A percentile compares a stretch with the other conserved stretches of the same genome.
These are phyloP conservation scores for Macrostomum cliftonense DNA, from an alignment of 2,888 invertebrate genomes.

Conservation along the genomic window DNA sequence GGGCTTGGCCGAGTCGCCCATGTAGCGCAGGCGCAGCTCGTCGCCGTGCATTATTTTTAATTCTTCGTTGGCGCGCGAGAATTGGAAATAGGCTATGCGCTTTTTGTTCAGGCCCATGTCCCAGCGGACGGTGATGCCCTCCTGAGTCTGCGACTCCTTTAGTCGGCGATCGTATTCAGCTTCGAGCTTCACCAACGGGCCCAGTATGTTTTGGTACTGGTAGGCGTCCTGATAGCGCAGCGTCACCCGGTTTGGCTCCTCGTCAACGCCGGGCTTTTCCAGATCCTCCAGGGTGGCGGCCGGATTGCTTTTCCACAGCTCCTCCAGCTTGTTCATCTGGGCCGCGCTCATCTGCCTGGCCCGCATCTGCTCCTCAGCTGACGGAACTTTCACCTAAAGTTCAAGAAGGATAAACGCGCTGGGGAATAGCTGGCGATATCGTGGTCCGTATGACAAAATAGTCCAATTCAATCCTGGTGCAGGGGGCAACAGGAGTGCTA, in stretches of 20 bases:
- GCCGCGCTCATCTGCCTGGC: conserved; percentile 88
- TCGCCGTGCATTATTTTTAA: conserved; percentile 99
- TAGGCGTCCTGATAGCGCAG: conserved; percentile 77
- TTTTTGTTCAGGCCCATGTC: conserved; percentile 94
- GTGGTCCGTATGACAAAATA: too few species aligned
- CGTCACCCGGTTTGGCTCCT: conserved; percentile 77
- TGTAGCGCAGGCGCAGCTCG: conserved; percentile 67
- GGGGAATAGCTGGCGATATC: too few species aligned
- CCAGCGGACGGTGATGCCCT: conserved; percentile 94
- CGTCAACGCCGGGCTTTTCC: conserved; percentile 90
- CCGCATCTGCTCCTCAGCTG: conserved; percentile 80
- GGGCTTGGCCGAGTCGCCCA: conserved; percentile 68
- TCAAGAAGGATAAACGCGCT: too few species aligned
- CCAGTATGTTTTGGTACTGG: conserved; percentile 94
- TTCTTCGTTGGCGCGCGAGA: conserved; percentile 91
- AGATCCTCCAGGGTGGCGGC: conserved; percentile 93
- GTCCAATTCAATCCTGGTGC: too few species aligned
- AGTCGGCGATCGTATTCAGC: conserved; percentile 92
- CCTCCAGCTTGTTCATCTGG: conserved; percentile 90
- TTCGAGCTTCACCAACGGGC: conserved; percentile 82
- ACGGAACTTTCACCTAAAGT: conserved; percentile 54
- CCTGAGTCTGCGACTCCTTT: conserved; percentile 93
- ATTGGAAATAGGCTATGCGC: conserved; percentile 82
- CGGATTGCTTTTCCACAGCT: conserved; percentile 93
- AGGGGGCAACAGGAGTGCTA: too few species aligned